phyloP scores from a whole-genome alignment of 2,113 vertebrate genomes.

The Channa argus region DNA sequence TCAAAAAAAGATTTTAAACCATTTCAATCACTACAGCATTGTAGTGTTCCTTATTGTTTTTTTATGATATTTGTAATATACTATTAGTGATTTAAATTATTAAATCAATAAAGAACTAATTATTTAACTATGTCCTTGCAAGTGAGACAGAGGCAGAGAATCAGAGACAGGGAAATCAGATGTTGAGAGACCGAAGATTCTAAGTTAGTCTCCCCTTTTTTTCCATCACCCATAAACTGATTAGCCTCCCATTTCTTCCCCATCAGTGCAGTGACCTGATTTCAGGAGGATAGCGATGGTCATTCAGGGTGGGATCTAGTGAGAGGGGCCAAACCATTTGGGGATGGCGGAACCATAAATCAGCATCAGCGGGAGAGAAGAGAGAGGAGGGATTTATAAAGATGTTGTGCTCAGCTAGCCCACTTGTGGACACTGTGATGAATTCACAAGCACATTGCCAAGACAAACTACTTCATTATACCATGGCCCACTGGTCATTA shows the following conservation, averaged over 20 bases:
- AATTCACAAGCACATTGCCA: constrained; percentile 96
- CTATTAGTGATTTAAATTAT: no score
- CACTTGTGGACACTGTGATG: constrained; percentile 96
- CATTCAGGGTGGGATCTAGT: constrained; percentile 74
- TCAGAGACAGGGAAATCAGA: constrained; percentile 75
- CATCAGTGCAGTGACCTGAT: constrained; percentile 93
- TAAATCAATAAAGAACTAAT: neutral
- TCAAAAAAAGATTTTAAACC: no score
- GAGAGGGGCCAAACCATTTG: constrained; percentile 81
- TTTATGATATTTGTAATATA: no score
- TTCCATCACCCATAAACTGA: constrained; percentile 90
- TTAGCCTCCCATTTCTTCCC: constrained; percentile 94
- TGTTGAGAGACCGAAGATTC: constrained; percentile 83
- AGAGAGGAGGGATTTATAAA: constrained; percentile 95
- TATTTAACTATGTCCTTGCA: constrained; percentile 1
- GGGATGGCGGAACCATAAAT: constrained; percentile 87
- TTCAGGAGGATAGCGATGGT: constrained; percentile 83
- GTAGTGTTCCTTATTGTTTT: no score
- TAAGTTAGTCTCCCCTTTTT: constrained; percentile 85
- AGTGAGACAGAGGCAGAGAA: constrained; percentile 69
- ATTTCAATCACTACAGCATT: no score
- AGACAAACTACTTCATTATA: constrained; percentile 97
- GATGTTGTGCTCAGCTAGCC: constrained; percentile 91
- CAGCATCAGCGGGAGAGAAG: constrained; percentile 87
- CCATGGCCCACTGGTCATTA: constrained; percentile 92